Base-by-base conservation (phyloP, 37 sponge, comb jelly and placozoan species). In the Spongilla lacustris region DNA sequence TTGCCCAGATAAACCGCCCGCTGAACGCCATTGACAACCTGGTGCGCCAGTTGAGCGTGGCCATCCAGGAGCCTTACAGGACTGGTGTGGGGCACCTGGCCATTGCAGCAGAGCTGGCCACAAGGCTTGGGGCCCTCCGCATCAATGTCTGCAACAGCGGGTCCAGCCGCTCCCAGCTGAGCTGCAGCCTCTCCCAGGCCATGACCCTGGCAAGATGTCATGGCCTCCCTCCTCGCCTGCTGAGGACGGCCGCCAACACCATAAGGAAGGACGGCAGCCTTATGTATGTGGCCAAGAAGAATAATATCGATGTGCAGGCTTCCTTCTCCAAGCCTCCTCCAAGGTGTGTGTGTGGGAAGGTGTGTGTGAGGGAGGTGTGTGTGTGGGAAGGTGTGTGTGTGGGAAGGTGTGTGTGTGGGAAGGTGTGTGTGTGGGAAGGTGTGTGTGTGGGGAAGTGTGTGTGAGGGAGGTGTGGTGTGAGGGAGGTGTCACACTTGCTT, bases 321-420 rank as follows among this genome's bases (percentile, higher is more conserved):
- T 19, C 87, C 23, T 75, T 89, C 17, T 87, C 94, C 29, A 14
- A 69, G 28, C 34, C 77, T 50, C 83, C 87, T 22, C 84, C 87
- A 36, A 82, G 83, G 94, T 93, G 83, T 83, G 94, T 88, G n/a
- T n/a, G n/a, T n/a, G n/a, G n/a, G n/a, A n/a, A n/a, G n/a, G 70
- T 11, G 21, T 2, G 27, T 27, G 27, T 22, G 23, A 12, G 27
- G 23, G 6, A 34, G 4, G 76, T 35, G 46, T 35, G 46, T 76
- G 48, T 76, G 36, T 21, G 46, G 41, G 76, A 2, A 21, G 3
- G 36, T 76, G 48, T 35, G 76, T 36, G 76, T 35, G 76, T 36
- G 33, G 41, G 76, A 22, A 10, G 4, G 36, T 76, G 30, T 26
- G 25, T 76, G 58, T 58, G 58, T 58, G 58, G 4, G 58, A 13